Conservation (phyloP, 2,797 vertebrate genomes). For the Micrastur ruficollis region DNA sequence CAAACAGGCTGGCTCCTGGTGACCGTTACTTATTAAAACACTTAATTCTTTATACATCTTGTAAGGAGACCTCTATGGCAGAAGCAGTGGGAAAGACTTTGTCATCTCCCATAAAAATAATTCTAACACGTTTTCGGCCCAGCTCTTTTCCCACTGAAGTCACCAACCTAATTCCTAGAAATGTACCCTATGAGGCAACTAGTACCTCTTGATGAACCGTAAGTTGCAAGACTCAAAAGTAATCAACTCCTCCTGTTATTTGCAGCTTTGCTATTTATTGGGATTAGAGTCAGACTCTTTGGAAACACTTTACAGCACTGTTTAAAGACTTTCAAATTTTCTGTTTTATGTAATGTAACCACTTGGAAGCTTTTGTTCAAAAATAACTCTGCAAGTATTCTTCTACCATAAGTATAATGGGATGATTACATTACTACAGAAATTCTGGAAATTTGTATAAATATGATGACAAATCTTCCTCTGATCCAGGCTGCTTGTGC, state of each 20-base stretch:
- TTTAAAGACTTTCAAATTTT: neutral
- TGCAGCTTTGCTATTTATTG: neutral
- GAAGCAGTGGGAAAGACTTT: neutral
- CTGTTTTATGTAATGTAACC: neutral
- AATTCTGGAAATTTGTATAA: neutral
- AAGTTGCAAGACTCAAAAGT: neutral
- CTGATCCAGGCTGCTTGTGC: neutral
- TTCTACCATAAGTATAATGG: neutral
- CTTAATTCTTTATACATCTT: neutral
- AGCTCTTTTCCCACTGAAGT: neutral
- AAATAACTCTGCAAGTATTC: conserved; percentile 12
- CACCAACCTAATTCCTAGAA: neutral
- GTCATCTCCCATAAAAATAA: neutral
- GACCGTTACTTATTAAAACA: neutral
- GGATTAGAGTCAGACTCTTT: neutral
- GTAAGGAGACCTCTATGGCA: neutral
- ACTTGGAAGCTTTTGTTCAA: conserved; percentile 3
- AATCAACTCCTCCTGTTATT: neutral
- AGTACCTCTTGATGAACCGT: neutral
- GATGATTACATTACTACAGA: neutral
- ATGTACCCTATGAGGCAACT: neutral
- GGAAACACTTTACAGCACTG: neutral
- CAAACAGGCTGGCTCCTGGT: neutral
- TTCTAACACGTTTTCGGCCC: neutral
- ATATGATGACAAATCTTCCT: neutral